A percentile compares a stretch with the other conserved stretches of the same genome.
Conservation (phyloP, 1,140 invertebrate genomes). For the Drosophila bocki region DNA sequence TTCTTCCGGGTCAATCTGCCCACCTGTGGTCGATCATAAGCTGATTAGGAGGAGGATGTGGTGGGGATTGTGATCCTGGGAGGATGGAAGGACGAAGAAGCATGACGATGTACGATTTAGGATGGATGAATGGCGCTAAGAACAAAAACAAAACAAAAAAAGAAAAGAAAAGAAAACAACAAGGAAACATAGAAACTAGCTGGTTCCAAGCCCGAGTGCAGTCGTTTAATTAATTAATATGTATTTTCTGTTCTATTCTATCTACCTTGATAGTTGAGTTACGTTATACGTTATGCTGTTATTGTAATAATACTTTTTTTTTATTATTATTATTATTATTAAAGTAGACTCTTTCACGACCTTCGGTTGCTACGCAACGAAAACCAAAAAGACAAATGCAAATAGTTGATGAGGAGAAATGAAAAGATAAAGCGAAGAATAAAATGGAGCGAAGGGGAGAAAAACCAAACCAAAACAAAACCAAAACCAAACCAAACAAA, state of each 20-base stretch:
- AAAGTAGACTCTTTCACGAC: conserved; percentile 71
- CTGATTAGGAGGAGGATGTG: not conserved
- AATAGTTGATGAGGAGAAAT: conserved; percentile 38
- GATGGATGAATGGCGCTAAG: conserved; percentile 9
- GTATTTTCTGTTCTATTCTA: conserved; percentile 83
- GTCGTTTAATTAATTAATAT: conserved; percentile 83
- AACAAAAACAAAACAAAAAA: conserved; percentile 1
- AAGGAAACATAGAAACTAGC: conserved; percentile 4
- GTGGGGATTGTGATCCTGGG: not conserved
- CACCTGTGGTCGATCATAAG: conserved; percentile 87
- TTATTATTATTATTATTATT: conserved; percentile 70
- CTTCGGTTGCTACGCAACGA: conserved; percentile 35
- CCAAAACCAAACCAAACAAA: conserved; percentile 65
- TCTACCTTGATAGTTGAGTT: conserved; percentile 83
- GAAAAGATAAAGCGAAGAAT: conserved; percentile 20
- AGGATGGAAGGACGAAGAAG: not conserved
- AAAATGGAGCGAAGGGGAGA: conserved; percentile 26
- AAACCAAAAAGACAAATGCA: conserved; percentile 42
- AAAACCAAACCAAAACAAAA: conserved; percentile 22
- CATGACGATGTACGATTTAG: conserved; percentile 18
- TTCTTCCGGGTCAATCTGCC: conserved; percentile 94
- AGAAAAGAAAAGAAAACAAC: conserved; percentile 1
- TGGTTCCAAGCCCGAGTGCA: conserved; percentile 57
- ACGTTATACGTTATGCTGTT: conserved; percentile 84
- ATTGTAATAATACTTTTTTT: conserved; percentile 83